Evolutionary conservation across 30 jellyfish, hydroid and myxozoan genomes (phyloP), one percentile per base, ranked within the genome.

Genomic region (Calvadosia cruxmelitensis): DNA sequence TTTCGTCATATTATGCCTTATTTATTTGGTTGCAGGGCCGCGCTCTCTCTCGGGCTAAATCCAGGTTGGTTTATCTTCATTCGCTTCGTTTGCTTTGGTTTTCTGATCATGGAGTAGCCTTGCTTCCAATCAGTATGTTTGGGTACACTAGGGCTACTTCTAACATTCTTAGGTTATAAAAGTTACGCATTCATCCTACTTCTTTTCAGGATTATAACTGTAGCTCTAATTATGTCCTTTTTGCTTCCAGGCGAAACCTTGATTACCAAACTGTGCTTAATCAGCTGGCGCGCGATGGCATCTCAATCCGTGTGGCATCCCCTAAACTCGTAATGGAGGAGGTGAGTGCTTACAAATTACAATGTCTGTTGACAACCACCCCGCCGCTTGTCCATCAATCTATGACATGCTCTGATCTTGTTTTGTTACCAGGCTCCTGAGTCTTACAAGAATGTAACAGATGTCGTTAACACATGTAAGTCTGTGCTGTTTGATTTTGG

Each of bases 271-370:
- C 71, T 32, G 95, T 90, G 33, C 87, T 90, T 49, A 75, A 85
- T 24, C 70, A 72, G 26, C 68, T 90, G 34, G 90, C 82, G 13
- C 79, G 76, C 34, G 76, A 71, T 50, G 95, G 95, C 33, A 90
- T 90, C 20, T 72, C 98, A 30, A 83, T 90, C 30, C 85, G 98
- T 50, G 98, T 90, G 13, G 98, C 98, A 1, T 90, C 98, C 13
- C 98, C 98, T n/a, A 90, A 90, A 70, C 72, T 90, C 32, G 95
- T 90, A 1, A 81, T 83, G 95, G 98, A 90, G 68, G 98, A 90
- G 90, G 98, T 90, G 48, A 0, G 74, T 66, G 2, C 2, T 12
- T 50, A 24, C 15, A 57, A 57, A 13, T 57, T 16, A 5, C 24
- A 5, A 16, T 57, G 31, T 57, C 69, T 15, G 63, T 42, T n/a